Base-by-base conservation (phyloP, 2,888 invertebrate species). In the Himalopsyche japonica region DNA sequence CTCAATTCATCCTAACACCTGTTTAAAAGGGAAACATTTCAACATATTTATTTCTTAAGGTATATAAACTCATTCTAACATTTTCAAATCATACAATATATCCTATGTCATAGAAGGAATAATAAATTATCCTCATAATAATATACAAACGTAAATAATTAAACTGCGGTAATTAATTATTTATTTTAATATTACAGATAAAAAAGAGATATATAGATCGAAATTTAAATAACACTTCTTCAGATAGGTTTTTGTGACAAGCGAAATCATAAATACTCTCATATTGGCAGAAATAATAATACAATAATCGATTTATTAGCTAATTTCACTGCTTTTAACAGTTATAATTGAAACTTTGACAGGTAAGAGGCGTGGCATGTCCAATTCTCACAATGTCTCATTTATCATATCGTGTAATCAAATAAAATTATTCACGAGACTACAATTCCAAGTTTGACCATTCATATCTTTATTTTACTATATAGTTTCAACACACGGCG, bases 11-110 rank as follows among this genome's bases (percentile, higher is more conserved):
- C 34, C 79, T 79, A 85, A 85, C 79, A 81, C 47, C 76, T 81
- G 70, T 81, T 43, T 80, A 57, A 79, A 80, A 47, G 32, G 64
- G 80, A 57, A 80, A 80, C 80, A 80, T 80, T 80, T 80, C 80
- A 80, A 80, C 80, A 80, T 80, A 80, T 80, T 57, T 79, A 79
- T 80, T n/a, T 80, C 80, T 80, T 80, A 80, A 32, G 34, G 80
- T 80, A 80, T 84, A 84, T 79, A 77, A 84, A 84, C 84, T 84
- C 80, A 83, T 83, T 81, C 80, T 84, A 84, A 84, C 83, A 80
- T 76, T 84, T 70, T 81, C 81, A 81, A 81, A 81, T 70, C 43
- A 79, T 79, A 81, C 30, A 79, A 48, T 79, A 81, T 76, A 27
- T 76, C 76, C 80, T 80, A 80, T 64, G 64, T 80, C 80, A 64